phyloP scores from a whole-genome alignment of 2,113 vertebrate species.

The Petaurus breviceps region DNA sequence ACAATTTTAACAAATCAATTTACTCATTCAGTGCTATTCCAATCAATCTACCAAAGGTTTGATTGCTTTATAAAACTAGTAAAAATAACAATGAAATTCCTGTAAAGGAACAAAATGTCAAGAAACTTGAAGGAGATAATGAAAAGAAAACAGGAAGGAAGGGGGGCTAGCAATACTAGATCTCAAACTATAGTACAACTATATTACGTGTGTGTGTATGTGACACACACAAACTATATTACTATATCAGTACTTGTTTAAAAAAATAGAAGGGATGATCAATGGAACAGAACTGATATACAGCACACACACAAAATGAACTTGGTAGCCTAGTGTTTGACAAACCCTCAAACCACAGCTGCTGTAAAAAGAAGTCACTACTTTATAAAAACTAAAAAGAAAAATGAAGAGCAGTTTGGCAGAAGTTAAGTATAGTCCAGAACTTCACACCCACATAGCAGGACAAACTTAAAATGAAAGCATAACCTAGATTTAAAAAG shows the following conservation, averaged over 20 bases:
- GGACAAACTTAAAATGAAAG: neutral
- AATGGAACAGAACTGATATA: neutral
- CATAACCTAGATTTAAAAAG: neutral
- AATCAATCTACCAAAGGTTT: neutral
- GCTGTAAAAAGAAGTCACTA: neutral
- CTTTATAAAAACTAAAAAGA: neutral
- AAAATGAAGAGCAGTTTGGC: neutral
- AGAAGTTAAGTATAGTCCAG: neutral
- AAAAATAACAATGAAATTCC: neutral
- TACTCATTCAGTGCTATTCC: neutral
- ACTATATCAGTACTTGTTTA: neutral
- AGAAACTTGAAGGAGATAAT: neutral
- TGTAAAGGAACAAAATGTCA: neutral
- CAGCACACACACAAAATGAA: neutral
- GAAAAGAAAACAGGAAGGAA: neutral
- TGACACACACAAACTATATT: too few relatives aligned
- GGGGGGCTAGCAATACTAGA: neutral
- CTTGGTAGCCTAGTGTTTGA: neutral
- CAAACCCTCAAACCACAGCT: neutral
- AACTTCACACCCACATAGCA: neutral
- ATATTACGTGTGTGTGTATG: too few relatives aligned
- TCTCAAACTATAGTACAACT: neutral
- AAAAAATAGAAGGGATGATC: neutral
- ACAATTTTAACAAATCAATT: neutral
- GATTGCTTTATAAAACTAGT: neutral